Evolutionary conservation across 1,140 invertebrate genomes (phyloP).

Genomic region (Drosophila neocordata): DNA sequence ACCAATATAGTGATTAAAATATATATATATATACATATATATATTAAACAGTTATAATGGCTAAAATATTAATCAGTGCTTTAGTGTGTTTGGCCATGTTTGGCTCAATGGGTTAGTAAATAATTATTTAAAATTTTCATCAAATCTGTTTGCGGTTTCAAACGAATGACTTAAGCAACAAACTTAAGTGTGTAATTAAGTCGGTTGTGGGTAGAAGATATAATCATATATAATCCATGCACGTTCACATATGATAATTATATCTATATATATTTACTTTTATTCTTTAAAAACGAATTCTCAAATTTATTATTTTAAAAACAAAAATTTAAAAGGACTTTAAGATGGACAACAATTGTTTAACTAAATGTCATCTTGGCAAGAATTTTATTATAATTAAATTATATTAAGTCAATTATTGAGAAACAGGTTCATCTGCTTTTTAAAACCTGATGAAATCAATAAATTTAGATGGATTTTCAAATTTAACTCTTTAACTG

Average conservation of each 20-base stretch:
- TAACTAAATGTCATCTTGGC: not conserved
- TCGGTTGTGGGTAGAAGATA: conserved; percentile 28
- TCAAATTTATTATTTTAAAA: too few relatives aligned
- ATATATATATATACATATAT: conserved; percentile 14
- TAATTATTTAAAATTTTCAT: too few relatives aligned
- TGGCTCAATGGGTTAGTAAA: conserved; percentile 79
- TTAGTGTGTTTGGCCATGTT: conserved; percentile 77
- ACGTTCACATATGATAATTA: too few relatives aligned
- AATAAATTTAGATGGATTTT: not conserved
- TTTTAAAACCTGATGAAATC: not conserved
- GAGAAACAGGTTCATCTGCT: not conserved
- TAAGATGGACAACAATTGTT: too few relatives aligned
- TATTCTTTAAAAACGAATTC: not conserved
- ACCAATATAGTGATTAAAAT: not conserved
- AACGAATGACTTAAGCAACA: conserved; percentile 54
- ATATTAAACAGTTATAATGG: conserved; percentile 49
- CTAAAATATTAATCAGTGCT: conserved; percentile 74
- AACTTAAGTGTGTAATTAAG: conserved; percentile 49
- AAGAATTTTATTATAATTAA: conserved; percentile 1
- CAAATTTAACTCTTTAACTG: not conserved
- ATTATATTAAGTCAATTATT: not conserved
- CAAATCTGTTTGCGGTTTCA: conserved; percentile 15
- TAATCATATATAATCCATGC: not conserved
- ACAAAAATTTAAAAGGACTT: too few relatives aligned
- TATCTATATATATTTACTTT: too few relatives aligned